Evolutionary conservation across 2,797 vertebrate genomes (phyloP), one percentile per base, ranked within the genome.

Genomic region (Sebastes reedi): DNA sequence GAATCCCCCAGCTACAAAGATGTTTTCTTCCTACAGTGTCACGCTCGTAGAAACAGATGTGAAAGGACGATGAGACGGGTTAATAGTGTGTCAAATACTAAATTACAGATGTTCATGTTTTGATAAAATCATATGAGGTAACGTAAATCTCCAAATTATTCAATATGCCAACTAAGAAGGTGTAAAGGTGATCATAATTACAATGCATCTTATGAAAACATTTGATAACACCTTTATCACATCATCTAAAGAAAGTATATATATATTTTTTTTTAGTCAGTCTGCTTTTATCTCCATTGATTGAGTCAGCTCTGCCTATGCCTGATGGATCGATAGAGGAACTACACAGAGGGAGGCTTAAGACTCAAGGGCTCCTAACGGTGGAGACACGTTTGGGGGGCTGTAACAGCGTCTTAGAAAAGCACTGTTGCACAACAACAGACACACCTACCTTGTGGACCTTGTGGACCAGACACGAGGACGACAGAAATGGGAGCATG

Each of bases 401-500:
- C 54, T 61, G 55, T 83, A 90, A 92, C 62, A 82, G 46, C 4
- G 1, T 75, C 86, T 85, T 25, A 87, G 72, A 89, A 91, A 87
- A 91, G 73, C 79, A 32, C 72, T 80, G 80, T 93, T 94, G 65
- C 78, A 72, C 77, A 94, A 93, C 81, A 71, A n/a, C 54, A 27
- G 14, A 66, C 81, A 75, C 80, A 79, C 85, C 80, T 81, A 80
- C 65, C 6, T 36, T 36, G 34, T 36, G 4, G 46, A 72, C 67
- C 86, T 14, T 39, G 77, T 61, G 70, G 52, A 74, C 75, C 74
- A 36, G 72, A 67, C 73, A 79, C 36, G 77, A 87, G 72, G 77
- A 58, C 2, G 16, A 22, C 25, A 56, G 60, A 13, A 30, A 68
- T 27, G 60, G 65, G 22, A 16, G 52, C 58, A 25, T 9, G 68